These are phyloP conservation scores for Brachionichthys hirsutus DNA, from an alignment of 2,113 vertebrate genomes.

Conservation along the genomic window DNA sequence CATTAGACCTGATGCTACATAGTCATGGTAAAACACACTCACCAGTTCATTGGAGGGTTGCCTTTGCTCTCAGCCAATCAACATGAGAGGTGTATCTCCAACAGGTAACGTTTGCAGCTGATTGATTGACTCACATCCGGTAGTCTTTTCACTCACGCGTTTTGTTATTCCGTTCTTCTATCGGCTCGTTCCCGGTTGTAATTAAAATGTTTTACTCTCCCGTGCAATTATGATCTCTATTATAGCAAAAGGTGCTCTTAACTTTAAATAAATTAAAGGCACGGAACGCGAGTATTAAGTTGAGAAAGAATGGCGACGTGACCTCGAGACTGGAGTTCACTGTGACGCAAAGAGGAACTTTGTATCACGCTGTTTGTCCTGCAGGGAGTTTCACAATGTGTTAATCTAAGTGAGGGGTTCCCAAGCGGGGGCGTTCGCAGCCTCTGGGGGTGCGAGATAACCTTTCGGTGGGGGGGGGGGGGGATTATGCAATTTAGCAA, in stretches of 20 bases:
- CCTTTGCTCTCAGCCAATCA: constrained; percentile 47
- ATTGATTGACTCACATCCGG: constrained; percentile 17
- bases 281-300: not conserved
- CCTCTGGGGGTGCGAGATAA: too few species aligned
- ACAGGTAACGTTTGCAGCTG: too few species aligned
- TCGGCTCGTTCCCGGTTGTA: not conserved
- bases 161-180: too few species aligned
- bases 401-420: not conserved
- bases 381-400: constrained; percentile 34
- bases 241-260: not conserved
- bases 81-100: constrained; percentile 5
- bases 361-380: constrained; percentile 38
- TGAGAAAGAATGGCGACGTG: constrained; percentile 40
- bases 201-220: not conserved
- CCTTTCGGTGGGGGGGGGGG: too few species aligned
- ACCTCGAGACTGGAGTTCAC: constrained; percentile 64
- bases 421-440: too few species aligned
- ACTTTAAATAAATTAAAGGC: not conserved
- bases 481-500: too few species aligned
- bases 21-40: constrained; percentile 13
- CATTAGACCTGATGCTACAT: not conserved
- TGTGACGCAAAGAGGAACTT: constrained; percentile 61
- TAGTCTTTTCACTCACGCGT: too few species aligned
- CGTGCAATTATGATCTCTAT: not conserved
- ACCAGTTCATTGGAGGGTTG: constrained; percentile 30